phyloP scores from a whole-genome alignment of 2,797 vertebrate species.

The Schizothorax lantsangensis region DNA sequence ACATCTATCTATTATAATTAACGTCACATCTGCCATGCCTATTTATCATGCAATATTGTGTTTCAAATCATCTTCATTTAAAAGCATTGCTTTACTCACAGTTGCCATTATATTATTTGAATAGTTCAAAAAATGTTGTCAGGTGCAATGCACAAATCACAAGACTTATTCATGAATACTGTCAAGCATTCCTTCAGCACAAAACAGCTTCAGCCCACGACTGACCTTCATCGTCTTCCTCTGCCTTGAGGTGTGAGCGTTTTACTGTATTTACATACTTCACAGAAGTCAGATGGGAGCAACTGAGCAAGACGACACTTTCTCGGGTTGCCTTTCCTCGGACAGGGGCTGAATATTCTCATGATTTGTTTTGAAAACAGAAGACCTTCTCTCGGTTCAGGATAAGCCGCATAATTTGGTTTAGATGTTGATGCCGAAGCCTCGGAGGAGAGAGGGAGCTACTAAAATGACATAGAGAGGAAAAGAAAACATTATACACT shows the following conservation, averaged over 20 bases:
- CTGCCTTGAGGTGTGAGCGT: not conserved
- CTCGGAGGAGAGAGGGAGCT: not conserved
- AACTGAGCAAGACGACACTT: slow-evolving; percentile 20
- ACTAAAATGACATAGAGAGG: slow-evolving; percentile 21
- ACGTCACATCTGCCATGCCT: not conserved
- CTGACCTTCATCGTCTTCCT: slow-evolving; percentile 27
- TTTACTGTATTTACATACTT: slow-evolving; percentile 41
- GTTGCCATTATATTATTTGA: not conserved
- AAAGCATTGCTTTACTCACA: not conserved
- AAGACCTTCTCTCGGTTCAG: slow-evolving; percentile 13
- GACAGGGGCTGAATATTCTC: slow-evolving; percentile 7
- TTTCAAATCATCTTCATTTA: not conserved
- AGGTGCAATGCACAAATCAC: not conserved
- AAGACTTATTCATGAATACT: slow-evolving; percentile 13
- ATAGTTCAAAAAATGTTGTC: not conserved
- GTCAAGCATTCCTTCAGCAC: slow-evolving; percentile 15
- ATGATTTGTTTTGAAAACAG: slow-evolving; percentile 19
- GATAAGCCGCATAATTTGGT: slow-evolving; percentile 3
- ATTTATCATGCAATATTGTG: not conserved
- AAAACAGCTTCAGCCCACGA: slow-evolving; percentile 28
- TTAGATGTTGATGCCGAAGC: slow-evolving; percentile 5
- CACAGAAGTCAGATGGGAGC: slow-evolving; percentile 16
- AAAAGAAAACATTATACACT: slow-evolving; percentile 5
- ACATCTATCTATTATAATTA: not conserved
- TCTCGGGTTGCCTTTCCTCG: slow-evolving; percentile 8